Conservation (phyloP, 2,797 vertebrate genomes). For the Enteromius argenteus region DNA sequence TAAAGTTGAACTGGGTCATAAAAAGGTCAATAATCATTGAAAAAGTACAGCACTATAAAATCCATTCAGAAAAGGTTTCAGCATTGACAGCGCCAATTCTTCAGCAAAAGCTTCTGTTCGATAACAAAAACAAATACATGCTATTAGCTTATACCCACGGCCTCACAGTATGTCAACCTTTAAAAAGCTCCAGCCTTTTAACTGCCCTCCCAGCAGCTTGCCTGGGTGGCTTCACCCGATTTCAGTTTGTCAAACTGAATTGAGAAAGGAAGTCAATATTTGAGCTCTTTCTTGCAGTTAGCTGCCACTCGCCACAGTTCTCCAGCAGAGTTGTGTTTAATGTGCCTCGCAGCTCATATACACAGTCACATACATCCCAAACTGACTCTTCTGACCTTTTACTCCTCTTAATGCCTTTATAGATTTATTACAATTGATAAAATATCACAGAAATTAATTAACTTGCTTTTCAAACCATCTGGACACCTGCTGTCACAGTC, state of each 20-base stretch:
- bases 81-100: not conserved
- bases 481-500: conserved; percentile 11
- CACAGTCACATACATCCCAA: conserved; percentile 38
- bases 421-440: conserved; percentile 30
- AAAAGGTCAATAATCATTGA: conserved; percentile 4
- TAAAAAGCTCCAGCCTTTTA: conserved; percentile 66
- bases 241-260: conserved; percentile 61
- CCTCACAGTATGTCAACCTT: conserved; percentile 55
- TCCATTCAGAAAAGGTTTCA: conserved; percentile 24
- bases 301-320: conserved; percentile 66
- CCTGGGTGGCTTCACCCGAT: conserved; percentile 62
- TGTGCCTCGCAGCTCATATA: conserved; percentile 42
- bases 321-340: conserved; percentile 63
- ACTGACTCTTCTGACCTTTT: conserved; percentile 28
- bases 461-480: conserved; percentile 6
- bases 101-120: not conserved
- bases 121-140: conserved; percentile 34
- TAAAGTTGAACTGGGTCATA: not conserved
- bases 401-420: conserved; percentile 18
- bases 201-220: conserved; percentile 65
- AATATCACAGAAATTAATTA: conserved; percentile 11
- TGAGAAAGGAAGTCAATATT: conserved; percentile 80
- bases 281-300: conserved; percentile 72
- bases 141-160: conserved; percentile 49
- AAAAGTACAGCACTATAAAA: not conserved